A percentile compares a stretch with the other conserved stretches of the same genome.
Evolutionary conservation across 2,113 vertebrate species (phyloP).

Genomic region (human (Homo sapiens)): GRCh38 chr6:49523501-49524000

Average conservation of each 20-base stretch:
- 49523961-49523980: background rate
- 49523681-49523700: conserved; percentile 18
- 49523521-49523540: background rate
- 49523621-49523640: background rate
- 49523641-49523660: background rate
- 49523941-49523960: background rate
- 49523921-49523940: background rate
- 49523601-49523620: background rate
- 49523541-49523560: background rate
- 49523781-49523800: background rate
- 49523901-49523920: background rate
- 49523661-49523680: too few relatives aligned
- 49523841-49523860: background rate
- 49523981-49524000: background rate
- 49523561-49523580: background rate
- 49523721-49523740: background rate
- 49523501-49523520: background rate
- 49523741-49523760: background rate
- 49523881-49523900: background rate
- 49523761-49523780: background rate
- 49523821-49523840: background rate
- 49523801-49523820: background rate
- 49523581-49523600: background rate
- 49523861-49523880: background rate
- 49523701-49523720: background rate